Conservation (phyloP, 2,888 invertebrate genomes). For the Seira musarum region DNA sequence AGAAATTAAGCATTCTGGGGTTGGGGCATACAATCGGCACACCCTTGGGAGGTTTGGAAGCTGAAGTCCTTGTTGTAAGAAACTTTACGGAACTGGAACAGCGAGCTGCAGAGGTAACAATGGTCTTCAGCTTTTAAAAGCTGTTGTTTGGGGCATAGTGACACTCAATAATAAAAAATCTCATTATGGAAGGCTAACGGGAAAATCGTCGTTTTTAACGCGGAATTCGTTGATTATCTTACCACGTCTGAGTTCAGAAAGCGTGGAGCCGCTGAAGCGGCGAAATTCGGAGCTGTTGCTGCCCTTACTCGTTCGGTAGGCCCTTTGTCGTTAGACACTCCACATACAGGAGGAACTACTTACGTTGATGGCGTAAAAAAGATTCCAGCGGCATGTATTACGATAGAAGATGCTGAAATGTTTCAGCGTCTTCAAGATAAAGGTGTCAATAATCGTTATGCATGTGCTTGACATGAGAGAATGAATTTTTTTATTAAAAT, state of each 20-base stretch:
- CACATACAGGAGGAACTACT: conserved; percentile 80
- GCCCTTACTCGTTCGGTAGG: conserved; percentile 81
- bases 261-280: conserved; percentile 80
- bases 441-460: conserved; percentile 72
- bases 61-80: conserved; percentile 63
- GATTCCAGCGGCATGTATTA: conserved; percentile 84
- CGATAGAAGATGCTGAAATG: conserved; percentile 85
- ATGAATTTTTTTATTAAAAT: too few relatives aligned
- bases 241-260: conserved; percentile 79
- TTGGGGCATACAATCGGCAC: conserved; percentile 65
- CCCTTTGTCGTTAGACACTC: conserved; percentile 83
- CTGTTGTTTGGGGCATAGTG: too few relatives aligned
- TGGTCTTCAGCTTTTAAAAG: too few relatives aligned
- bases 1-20: conserved; percentile 54
- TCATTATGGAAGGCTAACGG: conserved; percentile 73
- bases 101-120: conserved; percentile 57
- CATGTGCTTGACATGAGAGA: too few relatives aligned
- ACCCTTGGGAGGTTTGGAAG: conserved; percentile 60
- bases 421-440: conserved; percentile 78
- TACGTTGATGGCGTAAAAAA: conserved; percentile 77
- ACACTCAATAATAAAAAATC: neutral
- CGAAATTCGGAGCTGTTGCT: conserved; percentile 83
- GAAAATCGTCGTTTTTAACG: conserved; percentile 86
- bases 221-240: conserved; percentile 79
- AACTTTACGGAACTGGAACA: conserved; percentile 63